Percentiles rank a stretch among this genome's conserved stretches.
Evolutionary conservation across 1,140 invertebrate genomes (phyloP).

Genomic region (Centruroides vittatus): DNA sequence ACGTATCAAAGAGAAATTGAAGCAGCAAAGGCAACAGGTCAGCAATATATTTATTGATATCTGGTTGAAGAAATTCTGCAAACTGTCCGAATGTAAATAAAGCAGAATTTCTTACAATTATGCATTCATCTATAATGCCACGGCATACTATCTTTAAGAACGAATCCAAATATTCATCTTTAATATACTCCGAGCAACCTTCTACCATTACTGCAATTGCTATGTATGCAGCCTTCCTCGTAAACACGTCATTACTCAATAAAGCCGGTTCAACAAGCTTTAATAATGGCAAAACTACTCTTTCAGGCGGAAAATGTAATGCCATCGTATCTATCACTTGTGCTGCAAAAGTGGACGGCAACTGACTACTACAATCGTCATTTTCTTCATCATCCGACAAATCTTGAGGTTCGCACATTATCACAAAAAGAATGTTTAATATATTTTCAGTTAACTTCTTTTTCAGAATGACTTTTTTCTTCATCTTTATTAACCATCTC

Average conservation of each 20-base stretch:
- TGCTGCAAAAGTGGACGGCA: not conserved
- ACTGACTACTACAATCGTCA: not conserved
- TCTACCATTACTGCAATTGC: conserved; percentile 59
- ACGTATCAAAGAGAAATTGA: conserved; percentile 46
- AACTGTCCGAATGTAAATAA: conserved; percentile 69
- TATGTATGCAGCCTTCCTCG: conserved; percentile 53
- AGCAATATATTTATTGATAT: conserved; percentile 52
- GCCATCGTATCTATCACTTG: conserved; percentile 56
- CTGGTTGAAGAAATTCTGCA: conserved; percentile 53
- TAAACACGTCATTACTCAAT: conserved; percentile 38
- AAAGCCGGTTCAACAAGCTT: conserved; percentile 43
- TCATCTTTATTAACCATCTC: conserved; percentile 43
- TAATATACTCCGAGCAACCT: conserved; percentile 61
- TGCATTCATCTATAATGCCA: conserved; percentile 47
- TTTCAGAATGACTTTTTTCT: conserved; percentile 45
- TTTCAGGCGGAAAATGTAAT: conserved; percentile 58
- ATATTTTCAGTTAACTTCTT: not conserved
- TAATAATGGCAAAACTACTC: conserved; percentile 53
- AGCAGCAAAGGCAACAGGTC: conserved; percentile 59
- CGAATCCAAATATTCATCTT: conserved; percentile 45
- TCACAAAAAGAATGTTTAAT: not conserved
- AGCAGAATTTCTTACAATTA: conserved; percentile 52
- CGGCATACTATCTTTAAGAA: conserved; percentile 52
- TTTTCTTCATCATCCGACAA: not conserved
- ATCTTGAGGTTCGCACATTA: not conserved